phyloP scores from a whole-genome alignment of 2,113 vertebrate genomes.

The Sarotherodon lohbergeri region DNA sequence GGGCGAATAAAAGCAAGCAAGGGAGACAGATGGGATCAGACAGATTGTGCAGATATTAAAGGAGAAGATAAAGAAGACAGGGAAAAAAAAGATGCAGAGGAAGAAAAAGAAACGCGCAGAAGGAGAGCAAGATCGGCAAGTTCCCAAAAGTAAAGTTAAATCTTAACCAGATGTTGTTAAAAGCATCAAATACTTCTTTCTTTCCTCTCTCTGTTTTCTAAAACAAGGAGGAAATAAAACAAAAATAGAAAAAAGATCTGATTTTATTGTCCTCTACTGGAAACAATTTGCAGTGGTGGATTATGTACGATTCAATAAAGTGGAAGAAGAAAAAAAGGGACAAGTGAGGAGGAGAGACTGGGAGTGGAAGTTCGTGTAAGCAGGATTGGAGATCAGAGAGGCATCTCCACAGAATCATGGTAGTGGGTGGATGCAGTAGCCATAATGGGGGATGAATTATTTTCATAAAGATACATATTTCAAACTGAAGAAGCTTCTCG shows the following conservation, averaged over 20 bases:
- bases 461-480: not conserved
- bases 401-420: not conserved
- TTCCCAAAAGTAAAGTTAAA: slow-evolving; percentile 15
- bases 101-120: not conserved
- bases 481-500: not conserved
- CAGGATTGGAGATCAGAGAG: not conserved
- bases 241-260: not conserved
- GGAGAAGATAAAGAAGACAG: not conserved
- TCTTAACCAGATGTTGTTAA: slow-evolving; percentile 37
- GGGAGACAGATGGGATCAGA: not conserved
- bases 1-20: not conserved
- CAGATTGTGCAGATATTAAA: not conserved
- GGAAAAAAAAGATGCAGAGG: not conserved
- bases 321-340: not conserved
- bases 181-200: slow-evolving; percentile 4
- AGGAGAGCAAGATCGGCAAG: not conserved
- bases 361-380: not conserved
- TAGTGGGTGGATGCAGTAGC: not conserved
- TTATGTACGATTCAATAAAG: not conserved
- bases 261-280: slow-evolving; percentile 7
- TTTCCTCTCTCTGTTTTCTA: not conserved
- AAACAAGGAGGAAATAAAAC: not conserved
- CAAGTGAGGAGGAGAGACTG: not conserved
- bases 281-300: slow-evolving; percentile 3
- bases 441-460: not conserved